Percentiles rank a stretch among this genome's conserved stretches.
Conservation (phyloP, 2,797 vertebrate genomes). For the Arvicola amphibius region DNA sequence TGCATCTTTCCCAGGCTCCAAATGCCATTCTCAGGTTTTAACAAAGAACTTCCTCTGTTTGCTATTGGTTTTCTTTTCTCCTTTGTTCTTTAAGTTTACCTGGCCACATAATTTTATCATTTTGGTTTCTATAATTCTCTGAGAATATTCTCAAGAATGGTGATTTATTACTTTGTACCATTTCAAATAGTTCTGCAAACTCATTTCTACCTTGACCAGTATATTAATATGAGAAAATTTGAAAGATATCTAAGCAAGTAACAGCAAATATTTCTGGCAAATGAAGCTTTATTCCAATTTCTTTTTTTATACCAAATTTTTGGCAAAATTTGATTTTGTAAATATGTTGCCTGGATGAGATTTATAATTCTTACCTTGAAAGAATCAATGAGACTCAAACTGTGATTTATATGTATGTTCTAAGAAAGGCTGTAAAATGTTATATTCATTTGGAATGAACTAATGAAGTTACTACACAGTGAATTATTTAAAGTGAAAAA, state of each 20-base stretch:
- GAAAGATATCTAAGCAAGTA: slow-evolving; percentile 16
- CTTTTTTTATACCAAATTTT: background rate
- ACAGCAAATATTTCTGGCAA: slow-evolving; percentile 9
- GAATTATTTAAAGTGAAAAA: slow-evolving; percentile 4
- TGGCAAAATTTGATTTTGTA: slow-evolving; percentile 32
- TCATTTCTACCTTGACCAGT: background rate
- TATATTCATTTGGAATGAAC: background rate
- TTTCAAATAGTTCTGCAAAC: background rate
- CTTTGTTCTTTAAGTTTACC: slow-evolving; percentile 22
- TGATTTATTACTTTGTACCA: background rate
- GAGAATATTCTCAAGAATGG: background rate
- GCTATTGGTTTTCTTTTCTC: background rate
- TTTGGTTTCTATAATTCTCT: background rate
- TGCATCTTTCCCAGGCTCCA: slow-evolving; percentile 2
- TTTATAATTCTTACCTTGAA: slow-evolving; percentile 39
- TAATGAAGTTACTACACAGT: background rate
- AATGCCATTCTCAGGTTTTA: background rate
- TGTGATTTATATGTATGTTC: background rate
- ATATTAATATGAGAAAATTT: background rate
- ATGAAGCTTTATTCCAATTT: background rate
- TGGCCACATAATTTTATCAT: background rate
- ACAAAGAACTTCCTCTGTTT: background rate
- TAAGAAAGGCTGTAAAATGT: background rate
- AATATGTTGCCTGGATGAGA: background rate
- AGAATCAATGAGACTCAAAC: slow-evolving; percentile 1